These are phyloP conservation scores for Nebria brevicollis DNA, from an alignment of 2,888 invertebrate species.

Conservation along the genomic window DNA sequence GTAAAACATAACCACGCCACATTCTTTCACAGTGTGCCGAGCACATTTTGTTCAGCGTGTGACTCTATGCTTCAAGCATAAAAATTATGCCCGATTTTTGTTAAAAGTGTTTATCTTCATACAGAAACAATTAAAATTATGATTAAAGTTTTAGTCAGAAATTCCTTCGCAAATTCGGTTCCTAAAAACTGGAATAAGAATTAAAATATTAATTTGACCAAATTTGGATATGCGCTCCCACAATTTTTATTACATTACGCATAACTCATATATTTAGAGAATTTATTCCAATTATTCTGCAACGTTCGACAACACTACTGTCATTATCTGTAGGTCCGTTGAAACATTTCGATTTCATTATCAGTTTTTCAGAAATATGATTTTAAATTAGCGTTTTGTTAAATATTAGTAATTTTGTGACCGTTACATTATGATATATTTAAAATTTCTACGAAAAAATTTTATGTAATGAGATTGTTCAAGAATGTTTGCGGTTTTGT, in stretches of 20 bases:
- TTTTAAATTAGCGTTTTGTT: neutral
- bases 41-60: neutral
- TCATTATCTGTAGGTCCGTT: neutral
- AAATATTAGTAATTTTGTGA: conserved; percentile 5
- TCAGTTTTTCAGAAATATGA: neutral
- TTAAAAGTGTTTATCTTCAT: no score
- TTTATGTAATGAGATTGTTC: conserved; percentile 9
- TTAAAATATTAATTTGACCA: neutral
- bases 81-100: neutral
- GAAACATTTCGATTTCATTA: neutral
- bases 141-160: no score
- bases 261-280: neutral
- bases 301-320: neutral
- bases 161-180: no score
- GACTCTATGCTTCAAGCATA: neutral
- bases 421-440: neutral
- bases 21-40: neutral
- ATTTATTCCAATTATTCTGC: neutral
- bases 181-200: no score
- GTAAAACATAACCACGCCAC: conserved; percentile 1
- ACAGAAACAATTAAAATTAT: no score
- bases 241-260: neutral
- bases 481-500: conserved; percentile 38
- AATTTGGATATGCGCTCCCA: neutral
- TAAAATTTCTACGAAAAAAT: conserved; percentile 9